phyloP scores from a whole-genome alignment of 2,113 vertebrate species.

The Aramus guarauna region DNA sequence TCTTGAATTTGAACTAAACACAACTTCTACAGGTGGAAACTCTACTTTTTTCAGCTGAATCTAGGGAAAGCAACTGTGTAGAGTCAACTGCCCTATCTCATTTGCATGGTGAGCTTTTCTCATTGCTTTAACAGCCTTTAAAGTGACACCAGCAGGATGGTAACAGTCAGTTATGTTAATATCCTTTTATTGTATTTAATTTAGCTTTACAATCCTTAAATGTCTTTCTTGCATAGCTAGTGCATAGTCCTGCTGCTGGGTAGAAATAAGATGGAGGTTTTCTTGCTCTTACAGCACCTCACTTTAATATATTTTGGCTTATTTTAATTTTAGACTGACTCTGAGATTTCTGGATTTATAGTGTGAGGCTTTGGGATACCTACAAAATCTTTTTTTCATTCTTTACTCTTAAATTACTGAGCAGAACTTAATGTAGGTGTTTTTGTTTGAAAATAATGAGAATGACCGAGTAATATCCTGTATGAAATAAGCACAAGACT shows the following conservation, averaged over 20 bases:
- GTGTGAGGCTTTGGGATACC: neutral
- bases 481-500: neutral
- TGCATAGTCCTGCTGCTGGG: neutral
- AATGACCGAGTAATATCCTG: conserved; percentile 5
- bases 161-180: neutral
- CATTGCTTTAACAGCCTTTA: neutral
- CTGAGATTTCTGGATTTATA: neutral
- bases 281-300: neutral
- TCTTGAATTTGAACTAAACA: neutral
- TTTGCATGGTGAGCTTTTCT: neutral
- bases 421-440: neutral
- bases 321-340: neutral
- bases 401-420: neutral
- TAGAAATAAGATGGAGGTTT: neutral
- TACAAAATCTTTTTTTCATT: neutral
- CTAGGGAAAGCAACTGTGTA: neutral
- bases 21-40: neutral
- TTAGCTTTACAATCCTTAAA: neutral
- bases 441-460: conserved; percentile 18
- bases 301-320: neutral
- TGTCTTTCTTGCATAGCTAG: neutral
- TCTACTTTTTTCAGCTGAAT: neutral
- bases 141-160: neutral
- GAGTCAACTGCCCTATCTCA: neutral
- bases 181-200: neutral